Base-by-base conservation (phyloP, 2,113 vertebrate species). In the Murina feae region DNA sequence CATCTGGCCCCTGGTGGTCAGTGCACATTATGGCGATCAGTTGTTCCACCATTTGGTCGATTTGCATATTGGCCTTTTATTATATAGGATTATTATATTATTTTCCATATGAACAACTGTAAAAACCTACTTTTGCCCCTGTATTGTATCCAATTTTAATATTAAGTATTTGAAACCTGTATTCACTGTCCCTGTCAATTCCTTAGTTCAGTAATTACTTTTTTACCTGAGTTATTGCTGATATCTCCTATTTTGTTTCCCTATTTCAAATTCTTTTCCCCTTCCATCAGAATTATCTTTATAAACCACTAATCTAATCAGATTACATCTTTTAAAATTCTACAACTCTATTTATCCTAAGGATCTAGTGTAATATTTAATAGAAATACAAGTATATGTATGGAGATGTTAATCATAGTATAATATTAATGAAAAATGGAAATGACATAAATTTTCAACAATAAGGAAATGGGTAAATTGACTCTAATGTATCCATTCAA, bases 391-490 rank as follows among this genome's bases (percentile, higher is more conserved):
- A 89, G 51, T 94, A 5, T 12, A 75, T 75, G 35, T 66, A 37
- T 39, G 76, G 93, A 91, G 44, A 53, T 83, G 12, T 83, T 75
- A 87, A 65, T 92, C 58, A 66, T 53, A 49, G 11, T 69, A 65
- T 16, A 55, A 55, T 93, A 84, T 80, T 76, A 89, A 60, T 74
- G 69, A 47, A 93, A 25, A 81, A 85, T 28, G 13, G 25, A 90
- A 94, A 75, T 94, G 32, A 68, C 10, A 44, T 63, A 68, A 85
- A 82, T 90, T 94, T 91, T 71, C 66, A 93, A 44, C 37, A 86
- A 25, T 86, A 89, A 82, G 30, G 23, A 25, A 78, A 76, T 80
- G 30, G 42, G 17, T 49, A 90, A 53, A 4, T 86, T 96, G 44
- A 69, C 10, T 42, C 18, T 89, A 74, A 83, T 75, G 23, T 86